A percentile compares a stretch with the other conserved stretches of the same genome.
Evolutionary conservation across 2,113 vertebrate species (phyloP).

Genomic region (Phyllostomus discolor): DNA sequence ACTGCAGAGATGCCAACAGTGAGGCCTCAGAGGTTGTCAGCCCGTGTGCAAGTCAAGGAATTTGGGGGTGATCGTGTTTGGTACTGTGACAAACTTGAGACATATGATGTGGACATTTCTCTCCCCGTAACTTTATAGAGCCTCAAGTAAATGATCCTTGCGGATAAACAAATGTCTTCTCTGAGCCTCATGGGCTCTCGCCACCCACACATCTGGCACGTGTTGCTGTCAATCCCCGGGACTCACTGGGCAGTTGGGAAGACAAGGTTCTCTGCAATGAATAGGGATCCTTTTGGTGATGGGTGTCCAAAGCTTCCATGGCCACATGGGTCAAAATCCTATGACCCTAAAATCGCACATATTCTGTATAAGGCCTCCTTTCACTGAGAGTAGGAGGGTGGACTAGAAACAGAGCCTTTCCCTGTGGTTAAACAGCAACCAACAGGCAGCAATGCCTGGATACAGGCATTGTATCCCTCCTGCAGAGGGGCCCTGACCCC

Average conservation of each 20-base stretch:
- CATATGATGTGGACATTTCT: background rate
- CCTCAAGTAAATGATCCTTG: background rate
- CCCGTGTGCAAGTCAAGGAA: background rate
- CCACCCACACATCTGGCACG: background rate
- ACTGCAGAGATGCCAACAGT: background rate
- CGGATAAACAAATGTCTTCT: background rate
- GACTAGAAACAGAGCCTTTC: background rate
- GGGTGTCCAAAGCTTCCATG: background rate
- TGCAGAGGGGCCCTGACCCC: background rate
- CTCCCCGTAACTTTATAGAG: background rate
- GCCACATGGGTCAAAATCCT: background rate
- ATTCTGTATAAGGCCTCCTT: background rate
- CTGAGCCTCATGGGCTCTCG: background rate
- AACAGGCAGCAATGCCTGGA: background rate
- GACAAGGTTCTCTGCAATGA: background rate
- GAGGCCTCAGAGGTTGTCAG: background rate
- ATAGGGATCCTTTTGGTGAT: background rate
- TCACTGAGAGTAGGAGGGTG: background rate
- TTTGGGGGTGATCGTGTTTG: background rate
- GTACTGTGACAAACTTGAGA: background rate
- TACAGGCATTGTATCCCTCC: too few species aligned
- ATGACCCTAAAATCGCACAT: background rate
- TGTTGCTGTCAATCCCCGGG: fast-evolving
- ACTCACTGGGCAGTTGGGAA: fast-evolving
- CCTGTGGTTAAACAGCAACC: background rate